These are phyloP conservation scores for Monodelphis domestica DNA, from an alignment of 2,797 vertebrate genomes.

Conservation along the genomic window DNA sequence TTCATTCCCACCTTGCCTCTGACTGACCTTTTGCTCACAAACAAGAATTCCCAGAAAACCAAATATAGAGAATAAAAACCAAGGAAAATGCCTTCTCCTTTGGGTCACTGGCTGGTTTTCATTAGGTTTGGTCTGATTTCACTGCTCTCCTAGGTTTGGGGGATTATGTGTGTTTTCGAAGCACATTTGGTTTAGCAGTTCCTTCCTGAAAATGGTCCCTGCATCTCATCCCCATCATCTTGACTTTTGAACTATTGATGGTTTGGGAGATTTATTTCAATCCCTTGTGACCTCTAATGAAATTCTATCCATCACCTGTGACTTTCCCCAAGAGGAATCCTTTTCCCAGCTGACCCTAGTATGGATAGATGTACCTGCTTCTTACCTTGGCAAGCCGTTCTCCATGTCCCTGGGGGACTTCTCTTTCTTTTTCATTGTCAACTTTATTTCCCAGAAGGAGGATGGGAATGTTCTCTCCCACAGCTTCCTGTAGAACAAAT, in stretches of 20 bases:
- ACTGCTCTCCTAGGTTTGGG: neutral
- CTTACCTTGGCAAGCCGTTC: conserved; percentile 92
- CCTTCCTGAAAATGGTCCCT: neutral
- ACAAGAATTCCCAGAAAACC: neutral
- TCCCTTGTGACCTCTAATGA: neutral
- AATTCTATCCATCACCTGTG: neutral
- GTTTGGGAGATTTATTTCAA: neutral
- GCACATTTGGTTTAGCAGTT: neutral
- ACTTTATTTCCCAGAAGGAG: conserved; percentile 95
- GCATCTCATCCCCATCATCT: neutral
- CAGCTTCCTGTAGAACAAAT: conserved; percentile 87
- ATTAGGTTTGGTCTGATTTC: neutral
- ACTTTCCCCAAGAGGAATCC: accelerated
- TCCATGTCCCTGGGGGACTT: conserved; percentile 88
- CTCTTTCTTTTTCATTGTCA: conserved; percentile 89
- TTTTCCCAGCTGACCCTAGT: neutral
- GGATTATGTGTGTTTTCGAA: neutral
- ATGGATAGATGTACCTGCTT: neutral
- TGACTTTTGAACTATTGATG: conserved; percentile 29
- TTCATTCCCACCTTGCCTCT: neutral
- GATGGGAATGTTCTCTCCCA: conserved; percentile 90
- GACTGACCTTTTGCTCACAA: neutral
- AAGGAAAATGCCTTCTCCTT: neutral
- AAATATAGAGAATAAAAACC: neutral
- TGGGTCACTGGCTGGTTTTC: neutral